Base-by-base conservation (phyloP, 53 echinoderm and acorn worm genomes). In the Zoroaster sp. region DNA sequence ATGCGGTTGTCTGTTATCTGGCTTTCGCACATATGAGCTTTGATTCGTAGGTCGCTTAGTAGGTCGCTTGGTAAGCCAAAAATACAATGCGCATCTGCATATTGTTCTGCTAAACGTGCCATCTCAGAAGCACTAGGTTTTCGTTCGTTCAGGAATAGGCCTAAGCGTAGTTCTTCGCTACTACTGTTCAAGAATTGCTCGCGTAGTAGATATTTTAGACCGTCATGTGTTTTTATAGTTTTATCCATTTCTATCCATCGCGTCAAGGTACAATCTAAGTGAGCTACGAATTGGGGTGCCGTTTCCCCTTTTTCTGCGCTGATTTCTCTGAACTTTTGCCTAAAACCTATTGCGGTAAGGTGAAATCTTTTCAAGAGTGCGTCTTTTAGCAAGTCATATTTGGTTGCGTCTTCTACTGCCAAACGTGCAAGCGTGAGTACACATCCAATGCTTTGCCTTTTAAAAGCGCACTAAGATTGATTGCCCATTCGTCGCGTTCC, bases 71-170 rank as follows among this genome's bases (percentile, higher is more conserved):
- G n/a, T n/a, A n/a, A n/a, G n/a, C n/a, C n/a, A n/a, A n/a, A n/a
- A n/a, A n/a, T 9, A 31, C 20, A 5, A 23, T 21, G 30, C 18
- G 20, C 8, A 23, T 72, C 81, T 25, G 80, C 25, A 54, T 90
- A 90, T 54, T 73, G 70, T 72, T 90, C 83, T 20, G 90, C 73
- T 36, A 69, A 39, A 35, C 80, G 49, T 17, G 82, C 81, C 12
- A 86, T 20, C 2, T 70, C 72, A 47, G 40, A 20, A 3, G 46
- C 47, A n/a, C 72, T 6, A n/a, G 87, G 87, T 35, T 46, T 17
- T 7, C 72, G 45, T 70, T 86, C 87, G 46, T 70, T 86, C 12
- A 86, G 42, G 18, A 70, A 71, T 1, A 23, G n/a, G n/a, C n/a
- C n/a, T n/a, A n/a, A 21, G 17, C 31, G 34, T 18, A 86, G 41